Base-by-base conservation (phyloP, 2,888 invertebrate species). In the Cordylochernes scorpioides region DNA sequence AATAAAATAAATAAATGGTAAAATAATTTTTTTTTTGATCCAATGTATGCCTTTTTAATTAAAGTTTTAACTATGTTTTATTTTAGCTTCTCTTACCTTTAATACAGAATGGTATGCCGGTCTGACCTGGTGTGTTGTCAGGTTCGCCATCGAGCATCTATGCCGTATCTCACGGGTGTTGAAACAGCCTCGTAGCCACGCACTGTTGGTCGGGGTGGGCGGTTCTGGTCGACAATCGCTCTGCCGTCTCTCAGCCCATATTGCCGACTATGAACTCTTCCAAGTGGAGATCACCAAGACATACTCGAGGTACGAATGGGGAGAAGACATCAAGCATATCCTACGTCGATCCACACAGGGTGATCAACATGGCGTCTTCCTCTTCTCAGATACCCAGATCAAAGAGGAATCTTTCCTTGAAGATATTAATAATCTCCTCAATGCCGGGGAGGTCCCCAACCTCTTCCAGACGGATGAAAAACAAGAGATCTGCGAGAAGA, bases 401-500 rank as follows among this genome's bases (percentile, higher is more conserved):
- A 84, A 84, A 60, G 72, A 80, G 52, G 84, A 86, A 57, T 71
- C 71, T 1, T 86, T 86, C 48, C 57, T 88, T 28, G 86, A 88
- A 53, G 88, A 88, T 46, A 67, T 86, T 2, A 82, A 74, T 49
- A 86, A 84, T 49, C 63, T 88, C 53, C 54, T 88, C 25, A 86
- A 84, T 51, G 72, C 78, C 1, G 86, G 86, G 3, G 86, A 86
- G 59, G 77, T 86, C 0, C 86, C 86, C 0, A 86, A 84, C 53
- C 62, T 88, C 29, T 86, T 75, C 47, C 61, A 61, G 8, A 56
- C 64, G 4, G 86, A 86, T 43, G 86, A 88, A 48, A 77, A 73
- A 49, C 65, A 69, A 3, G 86, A 88, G 46, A 61, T 88, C 17
- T 77, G 74, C 50, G 86, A 88, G 46, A 86, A 78, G 55, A 86